Base-by-base conservation (phyloP, 2,113 vertebrate genomes). In the Myrmecobius fasciatus region DNA sequence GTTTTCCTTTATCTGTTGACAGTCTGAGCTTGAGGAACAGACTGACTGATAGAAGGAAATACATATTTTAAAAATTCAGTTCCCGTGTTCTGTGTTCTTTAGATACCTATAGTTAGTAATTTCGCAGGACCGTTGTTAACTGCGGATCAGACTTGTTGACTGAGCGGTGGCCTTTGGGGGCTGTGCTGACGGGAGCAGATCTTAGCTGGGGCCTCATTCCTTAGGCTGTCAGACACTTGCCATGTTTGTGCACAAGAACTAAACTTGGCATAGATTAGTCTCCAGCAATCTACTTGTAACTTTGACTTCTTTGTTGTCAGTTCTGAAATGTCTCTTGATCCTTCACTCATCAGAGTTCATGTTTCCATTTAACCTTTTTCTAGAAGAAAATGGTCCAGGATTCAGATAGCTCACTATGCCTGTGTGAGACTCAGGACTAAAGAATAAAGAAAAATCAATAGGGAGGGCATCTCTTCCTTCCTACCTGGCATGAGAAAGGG, bases 201-300 rank as follows among this genome's bases (percentile, higher is more conserved):
- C 49, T 46, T 10, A 14, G 53, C 46, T 3, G 49, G 25, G 36
- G 54, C 9, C 14, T 0, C 6, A 24, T 14, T 25, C 46, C 22
- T 89, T n/a, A 52, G 9, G 0, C 11, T 36, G 43, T 17, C 89
- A 17, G 83, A 56, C 54, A 60, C 51, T 24, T 48, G 47, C 93
- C 31, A 1, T 43, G 14, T 53, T 49, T 53, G 52, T 24, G 2
- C n/a, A 1, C 0, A n/a, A 14, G 10, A 24, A 60, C 95, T 83
- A 94, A 83, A 94, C 52, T 25, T 75, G 93, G 49, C 14, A 20
- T 3, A 46, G 83, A 17, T 91, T 93, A 95, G 91, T 92, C 91
- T 90, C 17, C 28, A 24, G 28, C 88, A 60, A 46, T 28, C 46
- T 49, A 53, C 51, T 3, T 49, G 25, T 22, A 11, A 9, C 31